phyloP scores from a whole-genome alignment of 2,888 invertebrate genomes.

The Patella ulyssiponensis region DNA sequence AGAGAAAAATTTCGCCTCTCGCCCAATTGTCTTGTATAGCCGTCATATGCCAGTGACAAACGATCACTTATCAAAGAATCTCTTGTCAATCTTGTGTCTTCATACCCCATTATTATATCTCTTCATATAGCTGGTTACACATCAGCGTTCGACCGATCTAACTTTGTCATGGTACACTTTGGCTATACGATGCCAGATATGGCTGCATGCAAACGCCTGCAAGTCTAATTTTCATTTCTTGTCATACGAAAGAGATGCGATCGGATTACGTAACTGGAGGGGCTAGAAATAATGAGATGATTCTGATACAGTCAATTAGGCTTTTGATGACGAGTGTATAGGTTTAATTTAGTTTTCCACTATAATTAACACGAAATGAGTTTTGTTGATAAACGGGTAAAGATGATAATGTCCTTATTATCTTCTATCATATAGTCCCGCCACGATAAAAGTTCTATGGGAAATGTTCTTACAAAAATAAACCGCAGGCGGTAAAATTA shows the following conservation, averaged over 20 bases:
- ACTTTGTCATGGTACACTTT: too few relatives aligned
- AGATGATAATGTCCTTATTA: constrained; percentile 9
- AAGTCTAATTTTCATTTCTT: background rate
- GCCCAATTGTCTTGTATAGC: constrained; percentile 9
- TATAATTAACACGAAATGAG: constrained; percentile 4
- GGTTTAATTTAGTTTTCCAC: constrained; percentile 8
- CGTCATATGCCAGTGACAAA: constrained; percentile 12
- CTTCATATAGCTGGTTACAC: background rate
- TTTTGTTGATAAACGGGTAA: constrained; percentile 1
- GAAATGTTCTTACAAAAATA: constrained; percentile 1
- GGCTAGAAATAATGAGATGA: background rate
- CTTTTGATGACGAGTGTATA: background rate
- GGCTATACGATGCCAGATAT: too few relatives aligned
- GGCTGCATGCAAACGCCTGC: background rate
- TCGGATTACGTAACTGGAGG: constrained; percentile 6
- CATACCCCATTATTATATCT: background rate
- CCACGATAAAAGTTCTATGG: constrained; percentile 3
- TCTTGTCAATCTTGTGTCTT: constrained; percentile 7
- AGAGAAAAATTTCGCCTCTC: constrained; percentile 9
- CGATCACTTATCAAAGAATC: constrained; percentile 6
- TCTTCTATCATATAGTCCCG: constrained; percentile 1
- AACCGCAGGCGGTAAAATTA: background rate
- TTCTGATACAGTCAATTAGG: constrained; percentile 5
- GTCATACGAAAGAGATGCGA: background rate
- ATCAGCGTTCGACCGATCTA: too few relatives aligned